phyloP scores from a whole-genome alignment of 1,140 invertebrate species.

The Gonioctena quinquepunctata region DNA sequence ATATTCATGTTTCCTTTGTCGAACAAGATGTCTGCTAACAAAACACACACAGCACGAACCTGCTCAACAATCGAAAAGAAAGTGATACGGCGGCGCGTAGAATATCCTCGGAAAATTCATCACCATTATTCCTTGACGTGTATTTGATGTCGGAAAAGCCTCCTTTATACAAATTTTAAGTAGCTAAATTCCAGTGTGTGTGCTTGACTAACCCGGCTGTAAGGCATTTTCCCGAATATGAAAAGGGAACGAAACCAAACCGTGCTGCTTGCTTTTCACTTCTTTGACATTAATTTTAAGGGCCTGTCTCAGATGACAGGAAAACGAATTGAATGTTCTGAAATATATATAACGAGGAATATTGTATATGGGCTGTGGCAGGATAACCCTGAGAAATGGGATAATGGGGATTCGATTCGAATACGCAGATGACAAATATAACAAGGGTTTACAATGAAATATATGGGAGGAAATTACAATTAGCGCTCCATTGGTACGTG shows the following conservation, averaged over 20 bases:
- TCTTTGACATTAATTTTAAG: not conserved
- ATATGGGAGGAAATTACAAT: too few species aligned
- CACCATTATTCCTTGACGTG: not conserved
- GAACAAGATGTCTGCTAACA: not conserved
- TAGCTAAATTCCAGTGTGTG: not conserved
- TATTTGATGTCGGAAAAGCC: not conserved
- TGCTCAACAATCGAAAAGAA: not conserved
- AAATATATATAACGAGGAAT: not conserved
- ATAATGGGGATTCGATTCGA: too few species aligned
- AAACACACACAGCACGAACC: not conserved
- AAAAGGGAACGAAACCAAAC: not conserved
- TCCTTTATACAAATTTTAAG: not conserved
- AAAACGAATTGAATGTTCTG: not conserved
- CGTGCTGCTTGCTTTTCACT: not conserved
- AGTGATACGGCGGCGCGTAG: not conserved
- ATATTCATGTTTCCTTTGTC: not conserved
- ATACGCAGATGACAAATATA: too few species aligned
- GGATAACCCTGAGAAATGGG: too few species aligned
- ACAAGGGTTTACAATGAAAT: too few species aligned
- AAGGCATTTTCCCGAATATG: not conserved
- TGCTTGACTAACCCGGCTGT: not conserved
- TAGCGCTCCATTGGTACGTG: too few species aligned
- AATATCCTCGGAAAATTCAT: not conserved
- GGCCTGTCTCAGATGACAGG: not conserved
- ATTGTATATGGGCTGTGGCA: not conserved